phyloP scores from a whole-genome alignment of 2,888 invertebrate species.

The Mesochorus sp. region DNA sequence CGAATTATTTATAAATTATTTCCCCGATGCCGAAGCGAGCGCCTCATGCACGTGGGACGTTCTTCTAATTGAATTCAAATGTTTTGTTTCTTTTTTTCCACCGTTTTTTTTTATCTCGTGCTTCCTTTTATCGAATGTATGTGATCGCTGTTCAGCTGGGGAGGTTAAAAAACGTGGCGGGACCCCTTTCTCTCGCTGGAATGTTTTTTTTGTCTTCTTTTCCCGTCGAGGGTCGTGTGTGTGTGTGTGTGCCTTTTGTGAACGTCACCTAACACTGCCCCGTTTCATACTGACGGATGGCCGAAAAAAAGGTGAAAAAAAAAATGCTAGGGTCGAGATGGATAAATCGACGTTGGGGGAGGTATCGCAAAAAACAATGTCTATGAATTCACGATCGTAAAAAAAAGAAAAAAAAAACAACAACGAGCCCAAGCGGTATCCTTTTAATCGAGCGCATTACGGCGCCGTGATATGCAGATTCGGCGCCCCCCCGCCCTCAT shows the following conservation, averaged over 20 bases:
- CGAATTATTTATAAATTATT: constrained; percentile 28
- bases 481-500: constrained; percentile 27
- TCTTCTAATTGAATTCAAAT: constrained; percentile 33
- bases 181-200: constrained; percentile 54
- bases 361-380: constrained; percentile 60
- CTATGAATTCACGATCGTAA: constrained; percentile 62
- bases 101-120: constrained; percentile 4
- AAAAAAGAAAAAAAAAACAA: constrained; percentile 72
- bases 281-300: constrained; percentile 40
- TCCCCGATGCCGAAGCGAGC: background rate
- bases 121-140: constrained; percentile 35
- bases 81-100: constrained; percentile 48
- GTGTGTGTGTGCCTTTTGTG: constrained; percentile 61
- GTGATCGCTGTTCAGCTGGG: constrained; percentile 33
- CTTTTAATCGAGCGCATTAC: constrained; percentile 76
- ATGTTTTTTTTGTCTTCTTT: constrained; percentile 42
- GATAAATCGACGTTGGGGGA: constrained; percentile 45
- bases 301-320: constrained; percentile 34
- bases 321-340: constrained; percentile 21
- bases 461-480: constrained; percentile 78
- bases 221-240: constrained; percentile 45
- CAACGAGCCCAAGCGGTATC: constrained; percentile 67
- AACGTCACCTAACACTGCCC: constrained; percentile 25
- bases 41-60: constrained; percentile 12
- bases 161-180: constrained; percentile 37